A percentile compares a stretch with the other conserved stretches of the same genome.
Evolutionary conservation across 1,140 invertebrate species (phyloP).

Genomic region (Drosophila sturtevanti): DNA sequence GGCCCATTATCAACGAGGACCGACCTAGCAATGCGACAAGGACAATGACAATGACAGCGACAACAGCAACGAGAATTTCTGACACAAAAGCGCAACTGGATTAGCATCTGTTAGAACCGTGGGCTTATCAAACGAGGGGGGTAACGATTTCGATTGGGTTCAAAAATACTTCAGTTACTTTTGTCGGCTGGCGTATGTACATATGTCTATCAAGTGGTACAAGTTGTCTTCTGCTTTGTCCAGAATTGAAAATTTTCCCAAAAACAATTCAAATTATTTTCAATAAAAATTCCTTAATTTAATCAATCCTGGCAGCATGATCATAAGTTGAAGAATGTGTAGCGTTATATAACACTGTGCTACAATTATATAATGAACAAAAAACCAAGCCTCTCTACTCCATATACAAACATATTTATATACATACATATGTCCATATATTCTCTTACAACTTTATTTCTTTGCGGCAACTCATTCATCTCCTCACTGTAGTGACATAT

Average conservation of each 20-base stretch:
- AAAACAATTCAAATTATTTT: too few species aligned
- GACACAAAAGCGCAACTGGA: constrained; percentile 61
- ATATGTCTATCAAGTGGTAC: too few species aligned
- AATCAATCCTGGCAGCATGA: constrained; percentile 3
- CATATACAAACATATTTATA: constrained; percentile 27
- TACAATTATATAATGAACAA: constrained; percentile 60
- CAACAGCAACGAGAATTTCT: background rate
- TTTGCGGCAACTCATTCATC: constrained; percentile 6
- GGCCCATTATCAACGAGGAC: constrained; percentile 58
- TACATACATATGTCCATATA: constrained; percentile 12
- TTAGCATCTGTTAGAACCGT: constrained; percentile 47
- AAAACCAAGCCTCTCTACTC: constrained; percentile 28
- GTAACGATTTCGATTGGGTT: too few species aligned
- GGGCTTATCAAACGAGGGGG: background rate
- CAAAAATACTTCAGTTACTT: too few species aligned
- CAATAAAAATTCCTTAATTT: background rate
- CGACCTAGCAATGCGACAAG: constrained; percentile 55
- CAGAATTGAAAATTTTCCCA: too few species aligned
- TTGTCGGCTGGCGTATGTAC: too few species aligned
- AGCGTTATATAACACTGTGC: constrained; percentile 32
- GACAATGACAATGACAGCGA: constrained; percentile 9
- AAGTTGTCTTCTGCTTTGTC: too few species aligned
- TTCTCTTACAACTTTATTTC: constrained; percentile 36
- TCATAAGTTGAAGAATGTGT: constrained; percentile 30
- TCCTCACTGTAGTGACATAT: constrained; percentile 42